Percentiles rank a stretch among this genome's conserved stretches.
Evolutionary conservation across 2,888 invertebrate species (phyloP).

Genomic region (Cosmia pyralina): DNA sequence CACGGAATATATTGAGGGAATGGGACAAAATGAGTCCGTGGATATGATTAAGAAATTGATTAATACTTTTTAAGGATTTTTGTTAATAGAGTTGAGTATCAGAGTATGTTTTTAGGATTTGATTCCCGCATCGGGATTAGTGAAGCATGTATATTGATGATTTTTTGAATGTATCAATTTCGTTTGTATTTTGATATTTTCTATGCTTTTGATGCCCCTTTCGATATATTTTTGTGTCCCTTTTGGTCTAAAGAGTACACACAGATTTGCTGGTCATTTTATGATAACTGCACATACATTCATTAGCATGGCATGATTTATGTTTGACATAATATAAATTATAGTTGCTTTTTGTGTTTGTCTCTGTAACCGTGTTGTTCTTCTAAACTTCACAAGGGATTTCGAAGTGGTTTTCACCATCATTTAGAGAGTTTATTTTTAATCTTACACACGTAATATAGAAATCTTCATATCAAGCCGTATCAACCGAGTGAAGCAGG

Average conservation of each 20-base stretch:
- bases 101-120: not conserved
- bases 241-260: not conserved
- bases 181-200: not conserved
- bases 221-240: not conserved
- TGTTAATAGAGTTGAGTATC: not conserved
- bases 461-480: not conserved
- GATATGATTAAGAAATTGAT: slow-evolving; percentile 87
- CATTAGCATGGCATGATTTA: not conserved
- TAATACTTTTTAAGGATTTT: slow-evolving; percentile 77
- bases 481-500: not conserved
- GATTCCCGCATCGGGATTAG: slow-evolving; percentile 34
- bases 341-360: not conserved
- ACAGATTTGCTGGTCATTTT: not conserved
- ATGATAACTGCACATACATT: not conserved
- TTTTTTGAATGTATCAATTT: not conserved
- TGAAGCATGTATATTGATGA: not conserved
- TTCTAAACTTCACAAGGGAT: not conserved
- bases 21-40: slow-evolving; percentile 84
- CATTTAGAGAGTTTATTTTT: not conserved
- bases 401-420: not conserved
- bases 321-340: not conserved
- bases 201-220: not conserved
- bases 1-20: slow-evolving; percentile 79
- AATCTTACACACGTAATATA: too few species aligned
- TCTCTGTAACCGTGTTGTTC: not conserved